Percentiles rank a stretch among this genome's conserved stretches.
Evolutionary conservation across 2,888 invertebrate species (phyloP).

Genomic region (Himalopsyche anomala): DNA sequence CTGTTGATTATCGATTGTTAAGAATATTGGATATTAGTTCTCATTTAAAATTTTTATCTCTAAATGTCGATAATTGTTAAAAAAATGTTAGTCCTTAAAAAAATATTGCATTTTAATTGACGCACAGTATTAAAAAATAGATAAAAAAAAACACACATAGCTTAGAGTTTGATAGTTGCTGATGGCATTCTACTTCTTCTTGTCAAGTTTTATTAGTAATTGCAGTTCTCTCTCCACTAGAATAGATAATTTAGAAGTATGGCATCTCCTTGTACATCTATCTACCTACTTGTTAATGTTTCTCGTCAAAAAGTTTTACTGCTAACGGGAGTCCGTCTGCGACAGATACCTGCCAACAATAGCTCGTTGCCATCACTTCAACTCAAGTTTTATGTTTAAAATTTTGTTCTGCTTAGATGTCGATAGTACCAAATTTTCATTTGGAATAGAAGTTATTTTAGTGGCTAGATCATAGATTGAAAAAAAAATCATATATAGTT

Average conservation of each 20-base stretch:
- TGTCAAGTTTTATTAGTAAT: slow-evolving; percentile 49
- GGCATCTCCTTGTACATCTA: slow-evolving; percentile 2
- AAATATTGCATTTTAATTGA: no score
- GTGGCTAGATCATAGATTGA: no score
- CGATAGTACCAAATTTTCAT: no score
- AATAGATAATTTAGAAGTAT: slow-evolving; percentile 1
- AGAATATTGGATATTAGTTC: no score
- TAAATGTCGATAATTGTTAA: no score
- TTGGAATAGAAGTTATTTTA: no score
- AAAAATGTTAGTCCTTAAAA: no score
- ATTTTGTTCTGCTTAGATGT: neutral
- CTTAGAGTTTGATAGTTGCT: neutral
- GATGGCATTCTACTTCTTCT: slow-evolving; percentile 7
- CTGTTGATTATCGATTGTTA: no score
- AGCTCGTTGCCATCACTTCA: slow-evolving; percentile 1
- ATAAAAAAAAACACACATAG: neutral
- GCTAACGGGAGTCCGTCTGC: slow-evolving; percentile 32
- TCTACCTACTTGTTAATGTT: slow-evolving; percentile 47
- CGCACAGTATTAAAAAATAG: no score
- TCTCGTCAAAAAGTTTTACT: slow-evolving; percentile 61
- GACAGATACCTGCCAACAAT: slow-evolving; percentile 37
- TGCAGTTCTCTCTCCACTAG: neutral
- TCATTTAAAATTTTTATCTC: no score
- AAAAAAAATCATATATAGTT: no score
- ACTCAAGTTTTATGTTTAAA: neutral